Base-by-base conservation (phyloP, 2,797 vertebrate genomes). In the Eulemur mongoz region DNA sequence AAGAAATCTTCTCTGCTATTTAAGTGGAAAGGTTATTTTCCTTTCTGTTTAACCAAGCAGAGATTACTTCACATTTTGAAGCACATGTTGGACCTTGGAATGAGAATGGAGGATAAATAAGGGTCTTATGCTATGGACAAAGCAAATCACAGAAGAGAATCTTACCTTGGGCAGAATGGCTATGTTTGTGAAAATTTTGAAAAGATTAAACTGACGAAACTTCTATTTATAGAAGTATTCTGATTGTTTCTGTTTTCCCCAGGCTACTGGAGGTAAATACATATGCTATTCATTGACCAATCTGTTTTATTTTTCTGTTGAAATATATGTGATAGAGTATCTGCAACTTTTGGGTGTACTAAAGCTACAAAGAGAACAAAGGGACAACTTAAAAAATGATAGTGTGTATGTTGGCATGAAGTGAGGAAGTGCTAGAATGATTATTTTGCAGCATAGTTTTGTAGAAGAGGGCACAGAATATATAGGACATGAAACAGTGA, bases 181-280 rank as follows among this genome's bases (percentile, higher is more conserved):
- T 93, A 57, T 82, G 96, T 96, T 97, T 98, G 95, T 96, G 97
- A 96, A 97, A 97, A 96, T 96, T 97, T 59, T 80, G 79, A 91
- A 96, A 95, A 95, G 97, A 98, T 97, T 94, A 91, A 97, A 92
- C 89, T 96, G 96, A 97, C 92, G 87, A 88, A 70, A 54, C 69
- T 65, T 91, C 96, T 98, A 98, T 97, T 97, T 98, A 96, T 97
- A 97, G 94, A 96, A 35, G 48, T 88, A 89, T 92, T 97, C 85
- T 95, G 94, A 92, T 97, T 96, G 93, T 97, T 97, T 96, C 80
- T 90, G 81, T 89, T 97, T 96, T 93, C 97, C 91, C 70, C 89
- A 92, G 96, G 96, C 93, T 94, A 79, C 81, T 93, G 82, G 80
- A 92, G 95, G 92, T 97, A 96, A 97, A 96, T 95, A 97, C 97